Conservation (phyloP, 2,888 invertebrate genomes). For the Heliconius sara region DNA sequence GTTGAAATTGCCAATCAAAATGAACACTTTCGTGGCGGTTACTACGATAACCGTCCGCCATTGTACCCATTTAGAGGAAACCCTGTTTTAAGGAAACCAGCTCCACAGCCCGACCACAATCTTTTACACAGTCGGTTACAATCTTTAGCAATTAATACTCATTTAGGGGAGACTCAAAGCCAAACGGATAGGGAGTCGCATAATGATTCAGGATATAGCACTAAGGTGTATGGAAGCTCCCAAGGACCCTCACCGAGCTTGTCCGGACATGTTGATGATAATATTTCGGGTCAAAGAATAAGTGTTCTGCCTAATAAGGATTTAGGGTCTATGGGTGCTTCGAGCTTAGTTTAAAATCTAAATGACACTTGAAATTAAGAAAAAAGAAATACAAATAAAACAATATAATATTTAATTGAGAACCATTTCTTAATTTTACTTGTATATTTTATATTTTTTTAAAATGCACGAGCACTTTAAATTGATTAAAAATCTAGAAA, state of each 20-base stretch:
- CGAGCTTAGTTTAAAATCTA: constrained; percentile 88
- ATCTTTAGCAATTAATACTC: constrained; percentile 79
- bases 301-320: constrained; percentile 63
- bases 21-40: constrained; percentile 71
- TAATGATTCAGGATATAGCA: constrained; percentile 94
- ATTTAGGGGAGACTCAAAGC: constrained; percentile 77
- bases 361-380: constrained; percentile 39
- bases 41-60: constrained; percentile 72
- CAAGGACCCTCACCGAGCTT: constrained; percentile 91
- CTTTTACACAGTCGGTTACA: constrained; percentile 77
- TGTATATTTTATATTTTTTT: background rate
- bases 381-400: background rate
- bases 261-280: constrained; percentile 83
- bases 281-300: constrained; percentile 72
- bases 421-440: background rate
- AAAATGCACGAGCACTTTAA: constrained; percentile 6
- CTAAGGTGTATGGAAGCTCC: constrained; percentile 91
- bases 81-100: constrained; percentile 65
- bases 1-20: constrained; percentile 78
- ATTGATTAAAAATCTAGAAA: background rate
- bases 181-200: constrained; percentile 87
- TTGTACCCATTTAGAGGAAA: constrained; percentile 62
- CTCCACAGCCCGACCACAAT: constrained; percentile 65
- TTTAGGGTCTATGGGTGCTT: constrained; percentile 80
- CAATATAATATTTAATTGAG: background rate